Conservation (phyloP, 1,140 invertebrate genomes). For the Phenacoccus solenopsis region DNA sequence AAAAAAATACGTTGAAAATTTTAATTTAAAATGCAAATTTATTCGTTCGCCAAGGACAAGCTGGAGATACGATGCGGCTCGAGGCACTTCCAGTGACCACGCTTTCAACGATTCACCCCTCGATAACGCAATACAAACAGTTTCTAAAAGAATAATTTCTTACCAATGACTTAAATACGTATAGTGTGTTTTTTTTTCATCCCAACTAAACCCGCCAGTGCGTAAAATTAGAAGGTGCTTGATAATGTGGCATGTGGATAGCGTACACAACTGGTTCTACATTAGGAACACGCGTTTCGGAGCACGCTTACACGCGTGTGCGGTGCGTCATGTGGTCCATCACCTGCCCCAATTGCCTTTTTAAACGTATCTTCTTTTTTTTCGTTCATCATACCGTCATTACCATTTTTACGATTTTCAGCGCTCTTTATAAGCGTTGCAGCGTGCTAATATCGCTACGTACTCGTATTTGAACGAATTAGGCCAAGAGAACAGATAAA, state of each 20-base stretch:
- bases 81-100: too few species aligned
- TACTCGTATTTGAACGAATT: too few species aligned
- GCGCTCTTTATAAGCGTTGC: too few species aligned
- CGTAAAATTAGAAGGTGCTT: constrained; percentile 1
- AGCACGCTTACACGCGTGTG: not conserved
- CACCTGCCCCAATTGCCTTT: not conserved
- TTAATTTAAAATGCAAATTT: too few species aligned
- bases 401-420: not conserved
- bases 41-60: too few species aligned
- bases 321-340: not conserved
- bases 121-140: too few species aligned
- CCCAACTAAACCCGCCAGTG: not conserved
- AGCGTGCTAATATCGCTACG: too few species aligned
- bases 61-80: too few species aligned
- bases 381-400: not conserved
- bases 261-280: not conserved
- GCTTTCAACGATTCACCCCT: not conserved
- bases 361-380: not conserved
- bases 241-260: not conserved
- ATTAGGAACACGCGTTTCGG: not conserved
- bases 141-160: not conserved
- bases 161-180: not conserved
- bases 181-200: constrained; percentile 4
- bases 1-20: too few species aligned
- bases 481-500: too few species aligned